A percentile compares a stretch with the other conserved stretches of the same genome.
phyloP scores from a whole-genome alignment of 2,797 vertebrate genomes.

The Diplodus sargus region DNA sequence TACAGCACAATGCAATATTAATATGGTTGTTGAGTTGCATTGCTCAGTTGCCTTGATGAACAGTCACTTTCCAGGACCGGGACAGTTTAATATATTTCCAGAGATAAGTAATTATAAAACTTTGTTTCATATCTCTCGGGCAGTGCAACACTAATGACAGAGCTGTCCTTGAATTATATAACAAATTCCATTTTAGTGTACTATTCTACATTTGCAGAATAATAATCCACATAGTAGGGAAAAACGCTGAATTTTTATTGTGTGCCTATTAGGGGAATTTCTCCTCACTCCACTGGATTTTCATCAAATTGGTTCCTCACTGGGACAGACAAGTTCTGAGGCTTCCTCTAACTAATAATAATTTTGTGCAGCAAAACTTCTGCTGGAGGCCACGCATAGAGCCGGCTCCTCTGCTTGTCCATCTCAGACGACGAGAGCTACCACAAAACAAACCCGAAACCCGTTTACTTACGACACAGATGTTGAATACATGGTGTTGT shows the following conservation, averaged over 20 bases:
- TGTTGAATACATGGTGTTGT: constrained; percentile 58
- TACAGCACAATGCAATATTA: constrained; percentile 24
- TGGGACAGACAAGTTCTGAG: constrained; percentile 46
- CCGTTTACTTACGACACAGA: constrained; percentile 55
- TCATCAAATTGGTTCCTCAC: constrained; percentile 60
- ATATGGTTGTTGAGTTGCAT: neutral
- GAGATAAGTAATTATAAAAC: constrained; percentile 49
- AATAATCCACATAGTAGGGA: constrained; percentile 44
- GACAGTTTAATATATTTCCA: constrained; percentile 44
- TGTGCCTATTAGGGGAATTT: constrained; percentile 46
- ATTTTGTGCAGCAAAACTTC: constrained; percentile 65
- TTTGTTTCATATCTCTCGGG: constrained; percentile 49
- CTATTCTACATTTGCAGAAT: constrained; percentile 35
- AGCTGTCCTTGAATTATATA: constrained; percentile 28
- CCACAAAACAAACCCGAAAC: constrained; percentile 62
- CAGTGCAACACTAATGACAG: constrained; percentile 37
- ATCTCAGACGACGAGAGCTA: constrained; percentile 54
- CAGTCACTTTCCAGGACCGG: constrained; percentile 19
- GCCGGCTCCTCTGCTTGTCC: constrained; percentile 65
- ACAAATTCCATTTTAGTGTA: constrained; percentile 49
- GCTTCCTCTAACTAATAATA: constrained; percentile 55
- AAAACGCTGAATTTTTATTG: constrained; percentile 22
- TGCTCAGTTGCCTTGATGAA: constrained; percentile 27
- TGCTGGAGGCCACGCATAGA: constrained; percentile 71
- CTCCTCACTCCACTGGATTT: constrained; percentile 55